Evolutionary conservation across 2,888 invertebrate species (phyloP).

Genomic region (Belgica antarctica): DNA sequence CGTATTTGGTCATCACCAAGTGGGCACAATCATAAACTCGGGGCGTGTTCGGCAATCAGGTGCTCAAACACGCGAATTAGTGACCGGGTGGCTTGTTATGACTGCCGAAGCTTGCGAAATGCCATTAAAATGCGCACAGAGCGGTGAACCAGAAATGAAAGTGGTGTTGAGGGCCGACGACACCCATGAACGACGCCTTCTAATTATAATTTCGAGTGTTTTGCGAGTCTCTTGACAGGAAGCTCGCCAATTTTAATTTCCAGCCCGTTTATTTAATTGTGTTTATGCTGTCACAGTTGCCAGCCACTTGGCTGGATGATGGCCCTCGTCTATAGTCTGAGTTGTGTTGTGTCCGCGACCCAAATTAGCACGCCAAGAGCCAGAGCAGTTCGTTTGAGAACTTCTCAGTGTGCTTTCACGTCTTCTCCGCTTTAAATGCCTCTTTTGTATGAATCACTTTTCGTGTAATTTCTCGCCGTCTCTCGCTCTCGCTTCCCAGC

Average conservation of each 20-base stretch:
- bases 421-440: background rate
- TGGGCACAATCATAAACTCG: background rate
- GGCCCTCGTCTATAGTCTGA: too few relatives aligned
- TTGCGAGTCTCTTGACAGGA: background rate
- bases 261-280: background rate
- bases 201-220: slow-evolving; percentile 1
- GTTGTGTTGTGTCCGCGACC: slow-evolving; percentile 11
- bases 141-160: too few relatives aligned
- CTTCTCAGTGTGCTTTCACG: background rate
- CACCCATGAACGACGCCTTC: too few relatives aligned
- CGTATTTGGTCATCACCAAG: background rate
- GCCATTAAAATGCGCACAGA: too few relatives aligned
- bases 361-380: background rate
- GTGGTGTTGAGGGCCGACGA: too few relatives aligned
- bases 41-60: too few relatives aligned
- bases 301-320: background rate
- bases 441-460: background rate
- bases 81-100: too few relatives aligned
- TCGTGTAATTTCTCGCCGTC: background rate
- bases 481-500: background rate
- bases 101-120: too few relatives aligned
- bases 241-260: background rate
- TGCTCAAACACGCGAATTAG: too few relatives aligned
- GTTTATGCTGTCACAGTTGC: background rate
- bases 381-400: background rate